Evolutionary conservation across 35 echinoderm and acorn worm species (phyloP), one percentile per base, ranked within the genome.

Genomic region (Amphiura filiformis): DNA sequence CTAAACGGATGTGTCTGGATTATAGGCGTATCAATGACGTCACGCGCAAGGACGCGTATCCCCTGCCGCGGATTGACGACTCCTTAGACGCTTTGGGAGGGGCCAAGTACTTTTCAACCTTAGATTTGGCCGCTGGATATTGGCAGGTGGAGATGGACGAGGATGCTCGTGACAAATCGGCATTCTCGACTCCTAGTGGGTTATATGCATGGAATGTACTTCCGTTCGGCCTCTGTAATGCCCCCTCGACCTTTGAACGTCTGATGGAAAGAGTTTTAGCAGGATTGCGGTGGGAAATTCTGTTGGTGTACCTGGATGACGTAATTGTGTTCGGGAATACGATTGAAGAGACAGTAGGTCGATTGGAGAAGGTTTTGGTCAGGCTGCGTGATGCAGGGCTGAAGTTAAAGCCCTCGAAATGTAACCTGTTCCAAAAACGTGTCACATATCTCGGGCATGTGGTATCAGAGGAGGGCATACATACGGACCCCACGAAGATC

Each of bases 141-240:
- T 92, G 90, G 90, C 90, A 92, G 80, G 90, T 92, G 12, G 78
- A 64, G 15, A 37, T 93, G 38, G 91, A 88, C 32, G 82, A 93
- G 0, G 77, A 70, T n/a, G 85, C 79, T 0, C 88, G 82, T 34
- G 13, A 77, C 11, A 93, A 93, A 41, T 80, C 86, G 0, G 83
- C 90, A 0, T 91, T 91, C 22, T 26, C 70, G 0, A 57, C 42
- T 2, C 20, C 47, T 0, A 47, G 84, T 35, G 78, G 90, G 26
- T 13, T 87, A 5, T 81, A 82, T 13, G 0, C 28, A 0, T 80
- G 84, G 84, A 39, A 76, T 18, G 77, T 80, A 0, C 80, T 81
- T 33, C 57, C 83, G 9, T 92, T 92, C 34, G 90, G 90, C 0
- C n/a, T 92, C 0, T 87, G 77, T 13, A 92, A 92, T 47, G 89